Percentiles rank a stretch among this genome's conserved stretches.
Conservation (phyloP, 2,888 invertebrate genomes). For the Drosophila percnosoma region DNA sequence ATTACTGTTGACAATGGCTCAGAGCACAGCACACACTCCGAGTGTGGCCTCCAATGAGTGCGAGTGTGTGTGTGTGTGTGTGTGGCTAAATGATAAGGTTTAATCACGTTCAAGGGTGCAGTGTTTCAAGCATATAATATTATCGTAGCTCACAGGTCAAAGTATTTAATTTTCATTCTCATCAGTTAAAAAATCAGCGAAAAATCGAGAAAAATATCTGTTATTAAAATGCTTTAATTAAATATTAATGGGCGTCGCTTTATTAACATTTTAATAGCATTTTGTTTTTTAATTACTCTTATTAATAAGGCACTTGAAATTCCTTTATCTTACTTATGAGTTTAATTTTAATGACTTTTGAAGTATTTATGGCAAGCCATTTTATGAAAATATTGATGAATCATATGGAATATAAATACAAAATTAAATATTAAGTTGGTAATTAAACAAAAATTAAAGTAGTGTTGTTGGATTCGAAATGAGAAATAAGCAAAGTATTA, state of each 20-base stretch:
- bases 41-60: not conserved
- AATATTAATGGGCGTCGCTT: slow-evolving; percentile 23
- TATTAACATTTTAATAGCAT: slow-evolving; percentile 44
- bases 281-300: slow-evolving; percentile 1
- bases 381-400: not conserved
- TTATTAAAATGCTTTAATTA: slow-evolving; percentile 33
- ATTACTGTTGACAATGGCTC: slow-evolving; percentile 77
- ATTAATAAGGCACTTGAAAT: slow-evolving; percentile 24
- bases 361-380: not conserved
- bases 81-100: slow-evolving; percentile 68
- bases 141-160: slow-evolving; percentile 35
- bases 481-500: not conserved
- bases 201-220: slow-evolving; percentile 17
- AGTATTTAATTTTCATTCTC: slow-evolving; percentile 35
- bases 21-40: slow-evolving; percentile 22
- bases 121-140: slow-evolving; percentile 50
- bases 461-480: not conserved
- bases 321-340: not conserved
- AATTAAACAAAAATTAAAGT: not conserved
- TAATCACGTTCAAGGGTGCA: slow-evolving; percentile 54
- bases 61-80: slow-evolving; percentile 12
- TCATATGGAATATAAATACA: not conserved
- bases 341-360: slow-evolving; percentile 3
- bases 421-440: not conserved
- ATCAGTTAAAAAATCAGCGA: slow-evolving; percentile 34